Evolutionary conservation across 2,113 vertebrate species (phyloP).

Genomic region (Limanda limanda): DNA sequence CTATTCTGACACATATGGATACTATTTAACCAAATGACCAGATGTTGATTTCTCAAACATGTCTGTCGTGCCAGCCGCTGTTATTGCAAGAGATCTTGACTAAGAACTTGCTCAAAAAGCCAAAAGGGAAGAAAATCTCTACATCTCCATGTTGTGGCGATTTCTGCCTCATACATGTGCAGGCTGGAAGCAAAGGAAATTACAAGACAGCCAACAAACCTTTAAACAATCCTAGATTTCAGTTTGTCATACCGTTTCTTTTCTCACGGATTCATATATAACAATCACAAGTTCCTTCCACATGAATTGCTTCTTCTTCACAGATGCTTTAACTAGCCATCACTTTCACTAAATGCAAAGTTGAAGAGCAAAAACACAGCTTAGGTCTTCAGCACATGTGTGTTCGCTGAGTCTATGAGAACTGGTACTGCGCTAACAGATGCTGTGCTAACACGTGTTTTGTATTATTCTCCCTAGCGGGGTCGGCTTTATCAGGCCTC

Average conservation of each 20-base stretch:
- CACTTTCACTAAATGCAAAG: constrained; percentile 19
- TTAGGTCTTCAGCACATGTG: background rate
- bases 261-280: constrained; percentile 1
- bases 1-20: constrained; percentile 69
- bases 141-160: constrained; percentile 25
- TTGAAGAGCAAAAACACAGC: background rate
- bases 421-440: constrained; percentile 33
- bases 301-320: background rate
- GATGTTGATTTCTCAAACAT: constrained; percentile 75
- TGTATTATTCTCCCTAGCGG: constrained; percentile 40
- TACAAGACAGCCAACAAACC: constrained; percentile 17
- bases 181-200: constrained; percentile 1
- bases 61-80: constrained; percentile 61
- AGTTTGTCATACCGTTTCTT: background rate
- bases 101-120: constrained; percentile 44
- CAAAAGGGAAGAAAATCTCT: constrained; percentile 20
- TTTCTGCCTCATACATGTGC: constrained; percentile 18
- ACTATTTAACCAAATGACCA: constrained; percentile 72
- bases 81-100: constrained; percentile 61
- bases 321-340: background rate
- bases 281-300: background rate
- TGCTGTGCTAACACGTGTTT: constrained; percentile 48
- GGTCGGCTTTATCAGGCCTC: constrained; percentile 19
- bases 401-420: background rate
- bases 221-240: constrained; percentile 7